phyloP scores from a whole-genome alignment of 1,140 invertebrate genomes.

The Aphelinus certus region DNA sequence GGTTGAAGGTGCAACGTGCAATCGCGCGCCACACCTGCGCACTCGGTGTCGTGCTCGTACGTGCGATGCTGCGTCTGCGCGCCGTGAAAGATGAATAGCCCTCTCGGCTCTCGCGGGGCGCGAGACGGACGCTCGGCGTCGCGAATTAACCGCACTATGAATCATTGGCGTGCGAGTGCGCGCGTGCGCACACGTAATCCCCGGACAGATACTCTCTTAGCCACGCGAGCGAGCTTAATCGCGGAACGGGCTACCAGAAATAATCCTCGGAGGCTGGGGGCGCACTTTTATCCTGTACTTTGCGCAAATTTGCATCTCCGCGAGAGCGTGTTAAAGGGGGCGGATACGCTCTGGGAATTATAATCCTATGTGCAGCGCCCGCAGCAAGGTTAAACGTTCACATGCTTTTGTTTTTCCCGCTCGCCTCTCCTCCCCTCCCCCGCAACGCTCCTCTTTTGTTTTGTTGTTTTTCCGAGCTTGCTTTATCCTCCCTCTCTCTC shows the following conservation, averaged over 20 bases:
- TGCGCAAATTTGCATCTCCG: conserved; percentile 3
- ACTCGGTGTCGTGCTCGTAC: background rate
- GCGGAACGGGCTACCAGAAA: conserved; percentile 32
- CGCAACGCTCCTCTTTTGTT: background rate
- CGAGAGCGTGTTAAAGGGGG: conserved; percentile 21
- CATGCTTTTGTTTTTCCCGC: conserved; percentile 31
- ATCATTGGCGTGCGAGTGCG: conserved; percentile 43
- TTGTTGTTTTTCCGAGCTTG: background rate
- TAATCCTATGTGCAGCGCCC: conserved; percentile 18
- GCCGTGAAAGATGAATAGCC: conserved; percentile 24
- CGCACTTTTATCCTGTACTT: background rate
- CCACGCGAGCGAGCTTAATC: conserved; percentile 54
- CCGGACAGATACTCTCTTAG: conserved; percentile 32
- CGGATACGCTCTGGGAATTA: conserved; percentile 28
- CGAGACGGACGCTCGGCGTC: conserved; percentile 14
- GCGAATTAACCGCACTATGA: conserved; percentile 52
- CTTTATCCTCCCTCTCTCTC: background rate
- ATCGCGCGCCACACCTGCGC: conserved; percentile 36
- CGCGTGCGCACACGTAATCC: background rate
- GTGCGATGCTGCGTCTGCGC: conserved; percentile 9
- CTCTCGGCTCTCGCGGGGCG: background rate
- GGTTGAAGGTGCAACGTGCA: conserved; percentile 28
- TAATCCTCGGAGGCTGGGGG: background rate
- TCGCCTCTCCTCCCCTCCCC: conserved; percentile 1
- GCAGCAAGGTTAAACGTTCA: conserved; percentile 22